Conservation (phyloP, 1,140 invertebrate species). For the Drosophila athabasca region DNA sequence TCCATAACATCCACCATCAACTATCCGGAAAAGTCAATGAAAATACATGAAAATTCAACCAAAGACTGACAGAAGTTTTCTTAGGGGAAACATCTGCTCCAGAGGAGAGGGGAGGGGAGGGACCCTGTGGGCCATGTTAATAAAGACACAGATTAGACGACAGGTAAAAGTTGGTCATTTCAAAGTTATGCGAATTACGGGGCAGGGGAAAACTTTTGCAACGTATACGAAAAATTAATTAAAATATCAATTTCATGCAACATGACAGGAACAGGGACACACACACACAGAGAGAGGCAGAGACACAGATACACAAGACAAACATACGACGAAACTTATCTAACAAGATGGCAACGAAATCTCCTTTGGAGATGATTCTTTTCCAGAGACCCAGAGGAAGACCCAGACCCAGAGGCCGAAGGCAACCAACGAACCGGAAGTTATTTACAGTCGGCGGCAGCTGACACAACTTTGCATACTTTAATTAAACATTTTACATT, state of each 20-base stretch:
- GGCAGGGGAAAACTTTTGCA: conserved; percentile 47
- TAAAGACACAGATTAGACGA: conserved; percentile 42
- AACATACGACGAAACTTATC: conserved; percentile 15
- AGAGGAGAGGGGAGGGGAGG: too few relatives aligned
- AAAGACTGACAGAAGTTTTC: conserved; percentile 17
- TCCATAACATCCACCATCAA: neutral
- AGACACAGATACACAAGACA: conserved; percentile 2
- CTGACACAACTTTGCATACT: conserved; percentile 72
- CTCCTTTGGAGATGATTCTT: too few relatives aligned
- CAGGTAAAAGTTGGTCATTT: conserved; percentile 67
- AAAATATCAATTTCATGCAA: conserved; percentile 70
- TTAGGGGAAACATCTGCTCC: neutral
- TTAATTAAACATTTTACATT: conserved; percentile 71
- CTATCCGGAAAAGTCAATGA: conserved; percentile 13
- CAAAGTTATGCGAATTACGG: conserved; percentile 51
- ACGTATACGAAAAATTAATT: conserved; percentile 65
- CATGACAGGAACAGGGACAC: conserved; percentile 45
- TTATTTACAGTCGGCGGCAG: conserved; percentile 65
- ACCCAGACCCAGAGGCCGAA: too few relatives aligned
- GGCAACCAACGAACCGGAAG: conserved; percentile 31
- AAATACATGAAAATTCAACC: conserved; percentile 29
- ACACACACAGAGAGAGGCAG: conserved; percentile 15
- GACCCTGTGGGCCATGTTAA: conserved; percentile 51
- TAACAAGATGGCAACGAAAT: conserved; percentile 35
- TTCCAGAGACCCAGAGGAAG: too few relatives aligned